Percentiles rank a stretch among this genome's conserved stretches.
phyloP scores from a whole-genome alignment of 2,797 vertebrate genomes.

The Mormyrops boulengeri region DNA sequence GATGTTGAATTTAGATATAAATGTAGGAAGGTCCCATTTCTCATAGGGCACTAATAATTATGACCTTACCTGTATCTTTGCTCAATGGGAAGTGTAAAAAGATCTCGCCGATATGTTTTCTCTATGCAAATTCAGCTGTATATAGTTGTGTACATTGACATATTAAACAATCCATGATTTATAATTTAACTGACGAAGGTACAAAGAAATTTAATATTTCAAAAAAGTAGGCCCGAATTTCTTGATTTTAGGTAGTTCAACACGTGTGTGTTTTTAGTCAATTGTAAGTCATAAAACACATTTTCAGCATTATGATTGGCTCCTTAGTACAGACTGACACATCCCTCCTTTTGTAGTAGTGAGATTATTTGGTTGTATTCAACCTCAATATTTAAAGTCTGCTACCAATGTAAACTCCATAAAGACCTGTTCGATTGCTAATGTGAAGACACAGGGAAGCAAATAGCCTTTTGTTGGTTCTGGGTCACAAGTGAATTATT shows the following conservation, averaged over 20 bases:
- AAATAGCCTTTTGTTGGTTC: slow-evolving; percentile 5
- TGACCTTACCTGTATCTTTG: neutral
- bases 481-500: slow-evolving; percentile 12
- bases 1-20: neutral
- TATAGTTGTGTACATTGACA: neutral
- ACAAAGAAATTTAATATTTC: neutral
- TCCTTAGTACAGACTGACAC: neutral
- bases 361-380: neutral
- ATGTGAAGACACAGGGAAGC: neutral
- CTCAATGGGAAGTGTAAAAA: neutral
- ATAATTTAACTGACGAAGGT: neutral
- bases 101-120: neutral
- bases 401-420: neutral
- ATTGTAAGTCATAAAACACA: neutral
- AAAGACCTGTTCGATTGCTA: neutral
- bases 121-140: neutral
- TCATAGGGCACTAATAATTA: neutral
- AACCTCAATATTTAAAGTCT: neutral
- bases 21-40: neutral
- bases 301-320: neutral
- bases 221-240: neutral
- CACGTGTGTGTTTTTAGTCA: neutral
- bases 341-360: neutral
- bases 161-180: neutral
- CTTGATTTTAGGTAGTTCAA: neutral